phyloP scores from a whole-genome alignment of 1,140 invertebrate genomes.

The Antheraea pernyi region DNA sequence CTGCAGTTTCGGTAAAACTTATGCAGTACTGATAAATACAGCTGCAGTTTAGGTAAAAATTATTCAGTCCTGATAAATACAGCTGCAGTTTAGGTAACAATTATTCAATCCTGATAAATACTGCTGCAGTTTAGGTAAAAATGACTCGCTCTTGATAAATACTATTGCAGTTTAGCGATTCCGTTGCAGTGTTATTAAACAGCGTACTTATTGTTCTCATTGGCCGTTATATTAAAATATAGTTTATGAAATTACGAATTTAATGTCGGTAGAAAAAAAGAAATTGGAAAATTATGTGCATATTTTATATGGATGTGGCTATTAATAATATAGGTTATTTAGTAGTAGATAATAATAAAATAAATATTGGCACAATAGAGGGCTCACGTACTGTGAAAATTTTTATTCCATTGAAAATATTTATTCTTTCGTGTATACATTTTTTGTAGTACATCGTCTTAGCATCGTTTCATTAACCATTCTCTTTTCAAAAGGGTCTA shows the following conservation, averaged over 20 bases:
- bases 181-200: background rate
- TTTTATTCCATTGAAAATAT: background rate
- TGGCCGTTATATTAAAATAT: background rate
- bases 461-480: too few species aligned
- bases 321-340: constrained; percentile 16
- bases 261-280: constrained; percentile 9
- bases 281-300: background rate
- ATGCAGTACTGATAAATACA: too few species aligned
- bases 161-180: too few species aligned
- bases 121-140: background rate
- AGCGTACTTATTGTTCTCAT: background rate
- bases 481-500: too few species aligned
- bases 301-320: constrained; percentile 36
- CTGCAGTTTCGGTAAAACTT: background rate
- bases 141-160: too few species aligned
- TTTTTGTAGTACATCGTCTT: too few species aligned
- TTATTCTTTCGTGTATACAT: too few species aligned
- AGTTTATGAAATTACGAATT: constrained; percentile 10
- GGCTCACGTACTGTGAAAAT: background rate
- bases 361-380: background rate
- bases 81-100: too few species aligned
- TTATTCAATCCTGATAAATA: background rate
- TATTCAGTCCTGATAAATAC: too few species aligned
- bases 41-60: background rate
- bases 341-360: constrained; percentile 1